These are phyloP conservation scores for Tipula confusa DNA, from an alignment of 2,888 invertebrate genomes.

Conservation along the genomic window DNA sequence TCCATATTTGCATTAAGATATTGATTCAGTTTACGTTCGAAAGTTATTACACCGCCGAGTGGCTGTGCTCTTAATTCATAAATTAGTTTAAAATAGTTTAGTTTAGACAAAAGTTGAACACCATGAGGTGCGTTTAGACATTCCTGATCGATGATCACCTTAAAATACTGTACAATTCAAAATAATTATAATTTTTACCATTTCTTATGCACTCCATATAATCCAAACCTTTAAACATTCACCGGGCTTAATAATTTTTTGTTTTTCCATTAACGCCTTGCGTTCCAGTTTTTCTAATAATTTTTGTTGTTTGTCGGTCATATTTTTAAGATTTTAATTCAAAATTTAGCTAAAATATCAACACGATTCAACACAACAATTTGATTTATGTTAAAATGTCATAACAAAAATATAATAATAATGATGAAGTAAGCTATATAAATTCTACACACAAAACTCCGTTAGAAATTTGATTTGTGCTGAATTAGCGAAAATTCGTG, in stretches of 20 bases:
- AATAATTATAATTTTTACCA: too few relatives aligned
- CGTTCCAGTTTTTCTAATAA: background rate
- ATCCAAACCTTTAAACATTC: constrained; percentile 42
- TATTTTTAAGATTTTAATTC: background rate
- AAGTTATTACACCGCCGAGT: constrained; percentile 40
- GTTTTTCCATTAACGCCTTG: constrained; percentile 40
- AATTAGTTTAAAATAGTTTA: constrained; percentile 38
- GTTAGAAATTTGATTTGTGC: background rate
- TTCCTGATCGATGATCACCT: constrained; percentile 33
- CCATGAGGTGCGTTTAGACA: constrained; percentile 36
- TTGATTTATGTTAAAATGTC: background rate
- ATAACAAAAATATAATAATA: background rate
- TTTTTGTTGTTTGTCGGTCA: background rate
- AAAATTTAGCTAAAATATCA: background rate
- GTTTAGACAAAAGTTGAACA: constrained; percentile 38
- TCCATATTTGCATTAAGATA: background rate
- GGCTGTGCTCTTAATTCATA: constrained; percentile 40
- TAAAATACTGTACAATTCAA: constrained; percentile 31
- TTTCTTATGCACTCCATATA: too few relatives aligned
- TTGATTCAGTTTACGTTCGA: constrained; percentile 42
- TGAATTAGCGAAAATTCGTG: background rate
- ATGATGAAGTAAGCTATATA: background rate
- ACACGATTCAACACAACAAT: background rate
- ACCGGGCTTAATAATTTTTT: constrained; percentile 45
- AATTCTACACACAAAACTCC: background rate